Evolutionary conservation across 1,140 invertebrate species (phyloP).

Genomic region (Listronotus oregonensis): DNA sequence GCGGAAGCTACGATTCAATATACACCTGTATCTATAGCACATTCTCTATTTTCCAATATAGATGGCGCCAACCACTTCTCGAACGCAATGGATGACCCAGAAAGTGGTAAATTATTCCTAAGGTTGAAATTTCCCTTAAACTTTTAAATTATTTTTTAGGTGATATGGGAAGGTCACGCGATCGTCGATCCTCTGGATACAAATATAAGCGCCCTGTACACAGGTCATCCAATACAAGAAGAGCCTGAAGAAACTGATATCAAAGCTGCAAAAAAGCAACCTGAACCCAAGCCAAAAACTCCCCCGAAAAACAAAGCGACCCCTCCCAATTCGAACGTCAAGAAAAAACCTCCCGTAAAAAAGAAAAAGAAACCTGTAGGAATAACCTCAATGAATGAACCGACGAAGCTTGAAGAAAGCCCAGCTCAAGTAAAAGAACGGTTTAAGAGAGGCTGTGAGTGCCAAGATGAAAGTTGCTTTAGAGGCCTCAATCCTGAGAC

Average conservation of each 20-base stretch:
- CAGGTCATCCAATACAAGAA: conserved; percentile 37
- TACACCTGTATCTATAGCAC: conserved; percentile 60
- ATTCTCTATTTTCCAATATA: conserved; percentile 53
- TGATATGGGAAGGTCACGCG: conserved; percentile 66
- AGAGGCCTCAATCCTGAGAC: conserved; percentile 71
- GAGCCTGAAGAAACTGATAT: conserved; percentile 35
- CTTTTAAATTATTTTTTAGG: conserved; percentile 53
- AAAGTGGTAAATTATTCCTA: conserved; percentile 45
- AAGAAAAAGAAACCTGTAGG: conserved; percentile 60
- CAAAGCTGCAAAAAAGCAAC: conserved; percentile 32
- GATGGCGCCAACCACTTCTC: conserved; percentile 50
- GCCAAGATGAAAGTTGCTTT: conserved; percentile 76
- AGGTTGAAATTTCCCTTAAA: no score
- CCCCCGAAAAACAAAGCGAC: conserved; percentile 36
- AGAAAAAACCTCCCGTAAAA: conserved; percentile 52
- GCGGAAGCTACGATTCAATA: conserved; percentile 62
- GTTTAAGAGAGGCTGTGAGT: conserved; percentile 74
- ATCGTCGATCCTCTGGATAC: conserved; percentile 60
- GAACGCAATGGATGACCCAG: conserved; percentile 51
- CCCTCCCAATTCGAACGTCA: conserved; percentile 33
- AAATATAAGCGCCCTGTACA: conserved; percentile 49
- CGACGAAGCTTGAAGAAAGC: conserved; percentile 64
- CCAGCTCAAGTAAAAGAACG: conserved; percentile 68
- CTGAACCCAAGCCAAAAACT: conserved; percentile 42
- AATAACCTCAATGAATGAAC: conserved; percentile 46